Evolutionary conservation across 2,888 invertebrate species (phyloP).

Genomic region (Tetragonula carbonaria): DNA sequence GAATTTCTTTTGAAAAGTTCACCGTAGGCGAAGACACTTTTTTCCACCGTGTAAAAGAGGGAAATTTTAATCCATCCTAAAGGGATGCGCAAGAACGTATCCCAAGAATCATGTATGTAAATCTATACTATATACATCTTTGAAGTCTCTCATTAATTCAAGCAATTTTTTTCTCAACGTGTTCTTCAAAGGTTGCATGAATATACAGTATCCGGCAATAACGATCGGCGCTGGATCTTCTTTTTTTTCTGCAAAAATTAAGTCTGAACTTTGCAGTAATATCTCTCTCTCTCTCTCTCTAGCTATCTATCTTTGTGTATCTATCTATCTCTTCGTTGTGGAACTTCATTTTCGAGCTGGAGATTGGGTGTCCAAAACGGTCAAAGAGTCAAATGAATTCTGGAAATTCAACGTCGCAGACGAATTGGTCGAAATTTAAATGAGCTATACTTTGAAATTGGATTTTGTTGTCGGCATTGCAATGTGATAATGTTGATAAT

Average conservation of each 20-base stretch:
- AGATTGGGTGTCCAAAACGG: background rate
- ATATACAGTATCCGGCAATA: constrained; percentile 28
- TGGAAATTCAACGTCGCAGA: background rate
- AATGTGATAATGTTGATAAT: no score
- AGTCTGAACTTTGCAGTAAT: background rate
- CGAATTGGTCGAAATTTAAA: background rate
- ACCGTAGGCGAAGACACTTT: background rate
- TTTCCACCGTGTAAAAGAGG: background rate
- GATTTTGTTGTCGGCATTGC: background rate
- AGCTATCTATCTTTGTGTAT: no score
- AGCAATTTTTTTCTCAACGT: constrained; percentile 28
- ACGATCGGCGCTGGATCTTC: constrained; percentile 3
- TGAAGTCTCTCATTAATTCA: constrained; percentile 24
- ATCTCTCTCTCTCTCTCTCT: background rate
- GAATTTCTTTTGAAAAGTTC: constrained; percentile 5
- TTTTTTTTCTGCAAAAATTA: background rate
- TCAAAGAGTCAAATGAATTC: background rate
- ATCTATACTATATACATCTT: constrained; percentile 25
- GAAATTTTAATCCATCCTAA: constrained; percentile 22
- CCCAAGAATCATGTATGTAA: constrained; percentile 28
- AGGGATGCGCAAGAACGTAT: constrained; percentile 1
- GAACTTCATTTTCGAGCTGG: background rate
- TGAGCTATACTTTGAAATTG: background rate
- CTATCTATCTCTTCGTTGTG: background rate
- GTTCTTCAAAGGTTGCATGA: constrained; percentile 32